A percentile compares a stretch with the other conserved stretches of the same genome.
These are phyloP conservation scores for Esox niger DNA, from an alignment of 2,113 vertebrate species.

Conservation along the genomic window DNA sequence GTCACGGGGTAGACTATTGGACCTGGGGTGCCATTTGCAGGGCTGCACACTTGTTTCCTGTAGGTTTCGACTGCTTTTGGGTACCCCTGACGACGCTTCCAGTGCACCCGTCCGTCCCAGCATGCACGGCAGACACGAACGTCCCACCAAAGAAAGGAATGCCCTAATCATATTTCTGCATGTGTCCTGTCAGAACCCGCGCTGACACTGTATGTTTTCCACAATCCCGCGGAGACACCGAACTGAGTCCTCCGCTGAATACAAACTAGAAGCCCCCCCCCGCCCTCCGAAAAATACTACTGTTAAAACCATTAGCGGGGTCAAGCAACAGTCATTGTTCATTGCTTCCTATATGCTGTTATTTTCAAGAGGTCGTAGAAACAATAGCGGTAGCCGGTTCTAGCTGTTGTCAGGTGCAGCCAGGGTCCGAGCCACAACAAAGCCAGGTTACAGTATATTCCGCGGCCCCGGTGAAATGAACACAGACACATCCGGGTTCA, in stretches of 20 bases:
- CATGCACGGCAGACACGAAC: neutral
- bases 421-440: slow-evolving; percentile 44
- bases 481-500: neutral
- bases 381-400: slow-evolving; percentile 53
- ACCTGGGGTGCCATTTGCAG: neutral
- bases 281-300: slow-evolving; percentile 36
- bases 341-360: slow-evolving; percentile 72
- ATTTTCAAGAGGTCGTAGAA: slow-evolving; percentile 64
- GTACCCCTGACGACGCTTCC: neutral
- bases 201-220: slow-evolving; percentile 37
- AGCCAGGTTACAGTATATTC: neutral
- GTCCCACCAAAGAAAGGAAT: too few species aligned
- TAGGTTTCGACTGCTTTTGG: neutral
- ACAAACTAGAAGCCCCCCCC: slow-evolving; percentile 25
- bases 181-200: too few species aligned
- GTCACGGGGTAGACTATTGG: too few species aligned
- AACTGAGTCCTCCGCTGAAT: neutral
- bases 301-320: slow-evolving; percentile 75
- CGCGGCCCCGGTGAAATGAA: too few species aligned
- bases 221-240: neutral
- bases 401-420: slow-evolving; percentile 46
- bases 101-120: neutral
- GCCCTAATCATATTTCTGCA: too few species aligned
- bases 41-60: neutral
- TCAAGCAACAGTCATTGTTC: slow-evolving; percentile 79